Evolutionary conservation across 2,113 vertebrate genomes (phyloP).

Genomic region (Semicossyphus pulcher): DNA sequence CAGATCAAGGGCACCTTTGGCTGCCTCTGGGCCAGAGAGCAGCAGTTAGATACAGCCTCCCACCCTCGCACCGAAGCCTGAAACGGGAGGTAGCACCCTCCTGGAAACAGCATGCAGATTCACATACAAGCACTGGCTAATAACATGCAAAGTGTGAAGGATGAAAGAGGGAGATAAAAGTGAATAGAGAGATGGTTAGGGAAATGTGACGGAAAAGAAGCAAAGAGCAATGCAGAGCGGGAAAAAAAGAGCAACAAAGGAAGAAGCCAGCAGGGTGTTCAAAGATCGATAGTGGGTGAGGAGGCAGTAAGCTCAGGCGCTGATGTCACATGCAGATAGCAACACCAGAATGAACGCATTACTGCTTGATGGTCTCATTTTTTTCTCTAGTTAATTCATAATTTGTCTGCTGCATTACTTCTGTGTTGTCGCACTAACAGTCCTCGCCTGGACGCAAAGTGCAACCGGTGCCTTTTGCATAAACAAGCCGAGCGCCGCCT

Average conservation of each 20-base stretch:
- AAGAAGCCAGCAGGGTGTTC: slow-evolving; percentile 31
- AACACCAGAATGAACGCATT: neutral
- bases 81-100: slow-evolving; percentile 27
- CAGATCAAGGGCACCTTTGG: slow-evolving; percentile 34
- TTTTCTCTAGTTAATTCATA: too few species aligned
- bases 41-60: neutral
- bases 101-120: neutral
- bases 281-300: slow-evolving; percentile 15
- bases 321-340: neutral
- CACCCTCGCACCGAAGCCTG: neutral
- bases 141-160: neutral
- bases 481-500: slow-evolving; percentile 72
- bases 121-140: neutral
- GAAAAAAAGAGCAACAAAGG: slow-evolving; percentile 16
- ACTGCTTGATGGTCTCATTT: neutral
- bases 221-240: slow-evolving; percentile 9
- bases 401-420: slow-evolving; percentile 30
- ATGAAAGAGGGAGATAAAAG: slow-evolving; percentile 4
- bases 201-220: slow-evolving; percentile 7
- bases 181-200: neutral
- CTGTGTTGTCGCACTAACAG: slow-evolving; percentile 21
- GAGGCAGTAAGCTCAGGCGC: slow-evolving; percentile 21
- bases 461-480: slow-evolving; percentile 57
- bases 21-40: neutral
- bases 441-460: slow-evolving; percentile 58